A percentile compares a stretch with the other conserved stretches of the same genome.
These are phyloP conservation scores for Lagopus leucura DNA, from an alignment of 2,113 vertebrate genomes.

Conservation along the genomic window DNA sequence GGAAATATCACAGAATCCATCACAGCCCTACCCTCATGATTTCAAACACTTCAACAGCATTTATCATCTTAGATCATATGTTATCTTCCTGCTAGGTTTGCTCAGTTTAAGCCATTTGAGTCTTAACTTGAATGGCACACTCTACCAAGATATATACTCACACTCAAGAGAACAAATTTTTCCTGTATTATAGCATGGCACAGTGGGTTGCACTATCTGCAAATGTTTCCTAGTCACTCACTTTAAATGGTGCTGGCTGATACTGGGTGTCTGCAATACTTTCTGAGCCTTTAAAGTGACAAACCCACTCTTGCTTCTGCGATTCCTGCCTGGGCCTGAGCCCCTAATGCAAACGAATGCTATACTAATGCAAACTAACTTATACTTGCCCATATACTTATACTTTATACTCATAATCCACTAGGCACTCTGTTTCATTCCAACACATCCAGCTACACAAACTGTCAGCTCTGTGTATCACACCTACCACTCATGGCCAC, in stretches of 20 bases:
- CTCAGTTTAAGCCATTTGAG: not conserved
- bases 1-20: not conserved
- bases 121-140: not conserved
- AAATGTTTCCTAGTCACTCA: not conserved
- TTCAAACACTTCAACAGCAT: not conserved
- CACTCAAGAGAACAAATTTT: not conserved
- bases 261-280: not conserved
- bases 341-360: accelerated
- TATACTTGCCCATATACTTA: no score
- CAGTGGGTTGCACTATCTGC: no score
- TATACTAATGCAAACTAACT: accelerated
- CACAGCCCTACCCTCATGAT: not conserved
- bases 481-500: not conserved
- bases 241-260: not conserved
- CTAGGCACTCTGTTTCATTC: not conserved
- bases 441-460: not conserved
- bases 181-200: not conserved
- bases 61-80: no score
- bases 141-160: not conserved
- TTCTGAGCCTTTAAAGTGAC: not conserved
- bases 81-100: not conserved
- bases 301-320: not conserved
- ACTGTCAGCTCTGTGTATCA: not conserved
- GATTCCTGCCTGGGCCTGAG: no score
- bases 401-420: not conserved